Evolutionary conservation across 2,797 vertebrate genomes (phyloP).

Genomic region (Rhadinocentrus ornatus): DNA sequence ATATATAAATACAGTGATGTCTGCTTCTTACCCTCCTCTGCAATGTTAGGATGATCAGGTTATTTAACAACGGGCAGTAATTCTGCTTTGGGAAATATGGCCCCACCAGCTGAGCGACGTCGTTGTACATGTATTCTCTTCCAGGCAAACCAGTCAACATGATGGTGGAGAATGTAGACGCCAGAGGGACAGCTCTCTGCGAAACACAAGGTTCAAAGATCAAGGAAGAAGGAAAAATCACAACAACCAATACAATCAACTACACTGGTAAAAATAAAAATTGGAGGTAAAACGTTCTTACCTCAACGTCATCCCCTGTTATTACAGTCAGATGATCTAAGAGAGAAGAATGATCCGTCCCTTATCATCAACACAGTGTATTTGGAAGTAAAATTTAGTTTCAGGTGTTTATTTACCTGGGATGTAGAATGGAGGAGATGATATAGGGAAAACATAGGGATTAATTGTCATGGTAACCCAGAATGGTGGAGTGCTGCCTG

Average conservation of each 20-base stretch:
- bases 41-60: slow-evolving; percentile 45
- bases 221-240: neutral
- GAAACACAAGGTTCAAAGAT: neutral
- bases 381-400: neutral
- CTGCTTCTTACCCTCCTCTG: slow-evolving; percentile 68
- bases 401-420: slow-evolving; percentile 47
- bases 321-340: slow-evolving; percentile 43
- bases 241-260: neutral
- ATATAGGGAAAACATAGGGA: slow-evolving; percentile 59
- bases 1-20: no score
- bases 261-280: neutral
- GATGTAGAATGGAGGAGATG: slow-evolving; percentile 53
- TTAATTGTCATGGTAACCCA: slow-evolving; percentile 41
- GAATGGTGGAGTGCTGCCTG: slow-evolving; percentile 11
- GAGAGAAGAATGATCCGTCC: neutral
- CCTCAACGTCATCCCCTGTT: neutral
- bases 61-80: slow-evolving; percentile 42
- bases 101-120: slow-evolving; percentile 82
- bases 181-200: neutral
- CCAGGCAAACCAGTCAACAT: slow-evolving; percentile 87
- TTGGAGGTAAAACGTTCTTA: neutral
- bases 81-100: slow-evolving; percentile 73
- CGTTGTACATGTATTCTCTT: slow-evolving; percentile 74
- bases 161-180: slow-evolving; percentile 46
- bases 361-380: no score